A percentile compares a stretch with the other conserved stretches of the same genome.
These are phyloP conservation scores for Pseudotriccus pelzelni DNA, from an alignment of 2,797 vertebrate species.

Conservation along the genomic window DNA sequence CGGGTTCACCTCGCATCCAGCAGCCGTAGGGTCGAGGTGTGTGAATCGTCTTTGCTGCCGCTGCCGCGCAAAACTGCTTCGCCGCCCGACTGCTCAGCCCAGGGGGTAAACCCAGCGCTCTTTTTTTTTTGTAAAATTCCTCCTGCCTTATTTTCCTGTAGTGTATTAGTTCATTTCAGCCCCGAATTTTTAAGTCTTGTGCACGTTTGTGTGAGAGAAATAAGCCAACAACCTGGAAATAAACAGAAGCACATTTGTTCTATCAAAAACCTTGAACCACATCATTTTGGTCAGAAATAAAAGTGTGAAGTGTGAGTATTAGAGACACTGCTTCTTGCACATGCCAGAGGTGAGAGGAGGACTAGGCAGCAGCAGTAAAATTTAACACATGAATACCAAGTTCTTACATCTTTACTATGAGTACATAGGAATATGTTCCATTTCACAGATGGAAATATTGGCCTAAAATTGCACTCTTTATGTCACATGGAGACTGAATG, in stretches of 20 bases:
- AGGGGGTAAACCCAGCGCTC: neutral
- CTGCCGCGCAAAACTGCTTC: neutral
- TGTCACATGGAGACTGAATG: neutral
- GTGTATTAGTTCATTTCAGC: neutral
- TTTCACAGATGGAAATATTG: neutral
- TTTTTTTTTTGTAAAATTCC: neutral
- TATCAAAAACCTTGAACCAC: neutral
- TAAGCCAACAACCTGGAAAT: neutral
- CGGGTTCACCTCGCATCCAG: too few species aligned
- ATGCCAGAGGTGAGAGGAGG: neutral
- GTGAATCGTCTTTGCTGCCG: too few species aligned
- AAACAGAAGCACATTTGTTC: neutral
- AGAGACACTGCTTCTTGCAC: neutral
- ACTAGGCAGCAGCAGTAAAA: neutral
- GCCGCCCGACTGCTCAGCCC: fast-evolving
- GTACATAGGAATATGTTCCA: neutral
- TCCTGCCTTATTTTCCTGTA: neutral
- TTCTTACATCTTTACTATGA: neutral
- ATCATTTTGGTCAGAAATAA: neutral
- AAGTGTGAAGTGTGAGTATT: fast-evolving
- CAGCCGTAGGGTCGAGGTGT: fast-evolving
- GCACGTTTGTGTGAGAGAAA: neutral
- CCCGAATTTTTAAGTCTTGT: neutral
- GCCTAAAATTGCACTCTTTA: neutral
- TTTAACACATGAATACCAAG: neutral